Conservation (phyloP, 1,140 invertebrate species). For the Venustaconcha ellipsiformis region DNA sequence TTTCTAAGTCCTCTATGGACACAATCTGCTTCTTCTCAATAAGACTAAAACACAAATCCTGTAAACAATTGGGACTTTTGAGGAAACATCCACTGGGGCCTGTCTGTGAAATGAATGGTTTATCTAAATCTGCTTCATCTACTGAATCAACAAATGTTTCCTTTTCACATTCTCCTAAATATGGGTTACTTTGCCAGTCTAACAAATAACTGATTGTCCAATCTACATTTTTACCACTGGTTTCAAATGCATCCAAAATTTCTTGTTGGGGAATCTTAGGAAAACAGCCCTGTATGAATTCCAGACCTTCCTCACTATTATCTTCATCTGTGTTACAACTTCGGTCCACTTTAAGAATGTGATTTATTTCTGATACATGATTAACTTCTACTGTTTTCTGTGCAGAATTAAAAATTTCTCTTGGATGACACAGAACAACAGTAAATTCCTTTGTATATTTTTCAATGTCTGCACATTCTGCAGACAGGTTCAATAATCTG, state of each 20-base stretch:
- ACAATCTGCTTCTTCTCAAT: conserved; percentile 17
- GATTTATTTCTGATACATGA: no score
- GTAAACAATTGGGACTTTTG: conserved; percentile 5
- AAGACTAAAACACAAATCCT: conserved; percentile 24
- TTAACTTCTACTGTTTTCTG: no score
- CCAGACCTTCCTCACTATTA: conserved; percentile 4
- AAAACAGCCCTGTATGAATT: conserved; percentile 24
- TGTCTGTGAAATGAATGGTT: no score
- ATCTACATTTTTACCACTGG: conserved; percentile 20
- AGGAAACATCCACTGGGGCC: no score
- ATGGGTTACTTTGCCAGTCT: conserved; percentile 17
- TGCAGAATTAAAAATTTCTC: no score
- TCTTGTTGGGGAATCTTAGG: conserved; percentile 13
- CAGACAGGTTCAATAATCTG: no score
- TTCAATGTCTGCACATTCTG: no score
- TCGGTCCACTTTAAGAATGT: no score
- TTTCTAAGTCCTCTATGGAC: conserved; percentile 17
- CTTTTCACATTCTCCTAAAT: conserved; percentile 18
- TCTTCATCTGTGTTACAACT: no score
- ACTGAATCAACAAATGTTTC: conserved; percentile 20
- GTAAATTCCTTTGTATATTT: no score
- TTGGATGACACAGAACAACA: no score
- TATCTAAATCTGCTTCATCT: background rate
- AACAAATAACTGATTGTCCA: conserved; percentile 24
- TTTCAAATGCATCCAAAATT: conserved; percentile 22